Evolutionary conservation across 2,888 invertebrate species (phyloP).

Genomic region (Smittia aterrima): DNA sequence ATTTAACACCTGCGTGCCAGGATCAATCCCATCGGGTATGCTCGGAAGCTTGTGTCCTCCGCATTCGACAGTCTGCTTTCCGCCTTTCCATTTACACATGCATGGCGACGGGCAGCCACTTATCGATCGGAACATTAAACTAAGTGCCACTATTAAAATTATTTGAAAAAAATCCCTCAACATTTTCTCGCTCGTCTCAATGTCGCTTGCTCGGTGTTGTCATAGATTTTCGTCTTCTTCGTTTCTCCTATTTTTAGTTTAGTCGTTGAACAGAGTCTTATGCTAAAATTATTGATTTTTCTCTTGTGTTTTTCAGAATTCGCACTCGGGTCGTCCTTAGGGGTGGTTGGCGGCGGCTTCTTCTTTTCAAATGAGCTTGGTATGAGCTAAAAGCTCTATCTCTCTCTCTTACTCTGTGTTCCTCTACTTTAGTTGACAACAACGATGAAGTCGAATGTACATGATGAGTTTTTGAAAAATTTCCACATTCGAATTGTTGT

Average conservation of each 20-base stretch:
- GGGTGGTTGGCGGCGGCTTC: too few relatives aligned
- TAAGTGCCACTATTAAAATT: conserved; percentile 28
- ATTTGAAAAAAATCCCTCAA: conserved; percentile 21
- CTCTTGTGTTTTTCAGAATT: not conserved
- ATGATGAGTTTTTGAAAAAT: conserved; percentile 30
- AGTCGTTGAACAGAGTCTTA: conserved; percentile 8
- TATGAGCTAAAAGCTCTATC: not conserved
- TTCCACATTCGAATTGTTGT: not conserved
- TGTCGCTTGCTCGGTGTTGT: conserved; percentile 10
- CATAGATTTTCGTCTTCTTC: conserved; percentile 15
- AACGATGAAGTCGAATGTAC: conserved; percentile 16
- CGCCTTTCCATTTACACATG: conserved; percentile 89
- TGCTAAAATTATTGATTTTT: conserved; percentile 28
- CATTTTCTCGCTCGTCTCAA: conserved; percentile 14
- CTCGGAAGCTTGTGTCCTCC: conserved; percentile 71
- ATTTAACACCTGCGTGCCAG: conserved; percentile 83
- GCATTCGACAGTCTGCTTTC: conserved; percentile 88
- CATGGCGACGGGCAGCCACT: conserved; percentile 54
- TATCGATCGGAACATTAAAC: conserved; percentile 30
- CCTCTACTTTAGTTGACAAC: conserved; percentile 18
- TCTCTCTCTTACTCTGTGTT: too few relatives aligned
- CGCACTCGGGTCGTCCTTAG: not conserved
- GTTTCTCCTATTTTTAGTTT: conserved; percentile 14
- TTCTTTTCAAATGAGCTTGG: not conserved
- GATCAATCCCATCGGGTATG: conserved; percentile 76